These are phyloP conservation scores for Drosophila robusta DNA, from an alignment of 2,888 invertebrate species.

Conservation along the genomic window DNA sequence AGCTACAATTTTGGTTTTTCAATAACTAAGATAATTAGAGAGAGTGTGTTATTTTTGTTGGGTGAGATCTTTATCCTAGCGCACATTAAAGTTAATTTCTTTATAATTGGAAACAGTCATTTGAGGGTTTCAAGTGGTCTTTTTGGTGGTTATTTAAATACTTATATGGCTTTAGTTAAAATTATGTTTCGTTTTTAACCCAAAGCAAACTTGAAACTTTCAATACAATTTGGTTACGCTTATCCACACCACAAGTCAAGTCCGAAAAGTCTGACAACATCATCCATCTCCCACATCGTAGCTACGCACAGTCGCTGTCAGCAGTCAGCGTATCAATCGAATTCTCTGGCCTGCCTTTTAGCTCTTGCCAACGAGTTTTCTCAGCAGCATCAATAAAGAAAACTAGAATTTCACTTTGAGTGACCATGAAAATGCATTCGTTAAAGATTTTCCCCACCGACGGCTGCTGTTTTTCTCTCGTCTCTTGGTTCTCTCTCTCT, in stretches of 20 bases:
- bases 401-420: conserved; percentile 68
- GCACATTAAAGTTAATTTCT: conserved; percentile 79
- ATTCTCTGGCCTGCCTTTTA: conserved; percentile 33
- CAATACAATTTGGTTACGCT: conserved; percentile 69
- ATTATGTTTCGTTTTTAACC: too few species aligned
- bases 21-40: conserved; percentile 66
- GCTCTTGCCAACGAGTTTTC: conserved; percentile 13
- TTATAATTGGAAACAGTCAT: conserved; percentile 66
- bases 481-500: conserved; percentile 4
- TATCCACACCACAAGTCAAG: conserved; percentile 57
- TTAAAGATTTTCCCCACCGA: conserved; percentile 54
- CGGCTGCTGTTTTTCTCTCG: conserved; percentile 17
- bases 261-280: conserved; percentile 17
- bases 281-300: conserved; percentile 56
- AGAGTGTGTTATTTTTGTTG: conserved; percentile 44
- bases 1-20: conserved; percentile 30
- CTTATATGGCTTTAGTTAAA: conserved; percentile 44
- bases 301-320: not conserved
- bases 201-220: conserved; percentile 33
- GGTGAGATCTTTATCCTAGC: conserved; percentile 68
- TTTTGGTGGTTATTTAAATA: conserved; percentile 29
- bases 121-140: conserved; percentile 12
- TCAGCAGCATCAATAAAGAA: conserved; percentile 5
- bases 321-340: conserved; percentile 52
- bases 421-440: conserved; percentile 82